A percentile compares a stretch with the other conserved stretches of the same genome.
phyloP scores from a whole-genome alignment of 2,888 invertebrate species.

The Luperina testacea region DNA sequence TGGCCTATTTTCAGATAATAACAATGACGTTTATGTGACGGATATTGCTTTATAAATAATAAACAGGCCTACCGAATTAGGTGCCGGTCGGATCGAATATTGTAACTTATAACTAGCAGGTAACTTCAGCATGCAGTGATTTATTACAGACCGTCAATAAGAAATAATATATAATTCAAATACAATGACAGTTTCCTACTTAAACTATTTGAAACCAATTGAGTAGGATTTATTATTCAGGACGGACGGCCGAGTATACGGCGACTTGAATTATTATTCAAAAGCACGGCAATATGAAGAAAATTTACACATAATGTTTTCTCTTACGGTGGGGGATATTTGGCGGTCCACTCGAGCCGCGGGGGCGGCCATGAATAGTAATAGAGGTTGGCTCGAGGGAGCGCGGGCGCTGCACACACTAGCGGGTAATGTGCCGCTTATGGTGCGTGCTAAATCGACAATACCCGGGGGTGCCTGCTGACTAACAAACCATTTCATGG shows the following conservation, averaged over 20 bases:
- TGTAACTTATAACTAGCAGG: conserved; percentile 55
- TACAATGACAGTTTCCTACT: conserved; percentile 58
- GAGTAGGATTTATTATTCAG: conserved; percentile 67
- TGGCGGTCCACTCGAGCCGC: conserved; percentile 77
- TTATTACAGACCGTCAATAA: conserved; percentile 57
- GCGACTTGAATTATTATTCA: conserved; percentile 73
- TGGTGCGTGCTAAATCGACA: conserved; percentile 89
- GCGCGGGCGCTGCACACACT: conserved; percentile 68
- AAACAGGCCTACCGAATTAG: conserved; percentile 64
- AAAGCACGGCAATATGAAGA: conserved; percentile 70
- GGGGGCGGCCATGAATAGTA: conserved; percentile 88
- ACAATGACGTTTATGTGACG: conserved; percentile 85
- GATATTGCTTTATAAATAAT: conserved; percentile 81
- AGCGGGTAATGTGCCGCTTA: conserved; percentile 83
- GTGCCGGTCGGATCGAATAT: conserved; percentile 40
- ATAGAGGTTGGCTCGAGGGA: conserved; percentile 81
- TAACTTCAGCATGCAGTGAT: conserved; percentile 56
- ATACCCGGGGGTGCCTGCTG: conserved; percentile 80
- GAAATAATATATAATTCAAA: conserved; percentile 55
- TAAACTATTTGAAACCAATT: conserved; percentile 64
- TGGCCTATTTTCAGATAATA: conserved; percentile 84
- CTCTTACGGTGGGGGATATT: conserved; percentile 71
- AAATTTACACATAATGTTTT: conserved; percentile 78
- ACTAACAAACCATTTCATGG: conserved; percentile 83
- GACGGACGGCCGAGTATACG: conserved; percentile 57